These are phyloP conservation scores for Rhyacophila brunnea DNA, from an alignment of 1,140 invertebrate genomes.

Conservation along the genomic window DNA sequence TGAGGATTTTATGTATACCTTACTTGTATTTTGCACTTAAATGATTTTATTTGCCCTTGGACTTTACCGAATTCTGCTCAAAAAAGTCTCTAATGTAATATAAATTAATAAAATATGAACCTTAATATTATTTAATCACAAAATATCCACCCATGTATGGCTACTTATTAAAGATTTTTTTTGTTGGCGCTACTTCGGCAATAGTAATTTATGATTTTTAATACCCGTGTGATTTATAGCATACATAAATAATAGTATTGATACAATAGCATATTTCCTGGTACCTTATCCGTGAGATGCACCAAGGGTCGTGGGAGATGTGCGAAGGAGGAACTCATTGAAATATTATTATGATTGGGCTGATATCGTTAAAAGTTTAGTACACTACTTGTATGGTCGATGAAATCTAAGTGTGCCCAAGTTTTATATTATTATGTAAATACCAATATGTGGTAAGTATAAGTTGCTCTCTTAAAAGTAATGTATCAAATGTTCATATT, in stretches of 20 bases:
- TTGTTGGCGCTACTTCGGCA: not conserved
- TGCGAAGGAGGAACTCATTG: not conserved
- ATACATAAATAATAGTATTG: slow-evolving; percentile 34
- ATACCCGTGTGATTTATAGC: slow-evolving; percentile 31
- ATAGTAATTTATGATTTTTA: slow-evolving; percentile 31
- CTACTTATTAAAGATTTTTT: slow-evolving; percentile 17
- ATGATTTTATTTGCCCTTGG: too few species aligned
- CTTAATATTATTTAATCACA: too few species aligned
- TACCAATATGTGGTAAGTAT: too few species aligned
- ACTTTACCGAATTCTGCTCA: too few species aligned
- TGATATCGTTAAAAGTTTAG: slow-evolving; percentile 5
- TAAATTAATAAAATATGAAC: not conserved
- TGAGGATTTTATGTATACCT: too few species aligned
- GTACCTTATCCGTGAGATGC: slow-evolving; percentile 16
- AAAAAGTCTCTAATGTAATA: not conserved
- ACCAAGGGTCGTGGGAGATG: slow-evolving; percentile 26
- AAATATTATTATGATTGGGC: slow-evolving; percentile 8
- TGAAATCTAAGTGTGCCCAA: too few species aligned
- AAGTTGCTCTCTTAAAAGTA: too few species aligned
- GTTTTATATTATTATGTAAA: too few species aligned
- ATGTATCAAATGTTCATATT: too few species aligned
- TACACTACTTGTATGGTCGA: not conserved
- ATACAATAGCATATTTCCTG: slow-evolving; percentile 31
- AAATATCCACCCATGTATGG: too few species aligned
- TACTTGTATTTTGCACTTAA: too few species aligned